Conservation (phyloP, 2,888 invertebrate species). For the Helicoverpa assulta region DNA sequence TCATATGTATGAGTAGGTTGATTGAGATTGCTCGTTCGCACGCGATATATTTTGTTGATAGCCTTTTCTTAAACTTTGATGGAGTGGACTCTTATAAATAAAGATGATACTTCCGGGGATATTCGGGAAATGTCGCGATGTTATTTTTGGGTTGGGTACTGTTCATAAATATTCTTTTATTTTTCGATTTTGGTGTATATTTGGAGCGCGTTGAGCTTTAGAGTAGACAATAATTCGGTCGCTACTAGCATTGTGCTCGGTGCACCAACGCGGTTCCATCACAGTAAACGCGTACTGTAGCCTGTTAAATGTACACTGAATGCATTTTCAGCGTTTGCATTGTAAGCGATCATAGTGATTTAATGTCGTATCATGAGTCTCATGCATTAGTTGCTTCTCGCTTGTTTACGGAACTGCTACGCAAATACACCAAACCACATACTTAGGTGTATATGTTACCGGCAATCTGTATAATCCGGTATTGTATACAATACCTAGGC, state of each 20-base stretch:
- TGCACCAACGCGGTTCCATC: slow-evolving; percentile 13
- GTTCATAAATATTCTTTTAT: slow-evolving; percentile 18
- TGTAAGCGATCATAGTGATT: slow-evolving; percentile 45
- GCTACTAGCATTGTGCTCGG: slow-evolving; percentile 4
- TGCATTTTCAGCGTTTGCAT: slow-evolving; percentile 36
- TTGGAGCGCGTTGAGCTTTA: slow-evolving; percentile 12
- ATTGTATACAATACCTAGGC: too few relatives aligned
- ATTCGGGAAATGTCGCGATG: slow-evolving; percentile 12
- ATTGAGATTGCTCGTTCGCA: slow-evolving; percentile 26
- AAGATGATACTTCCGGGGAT: slow-evolving; percentile 29
- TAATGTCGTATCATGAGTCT: slow-evolving; percentile 39
- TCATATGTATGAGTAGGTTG: slow-evolving; percentile 23
- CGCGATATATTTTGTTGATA: slow-evolving; percentile 37
- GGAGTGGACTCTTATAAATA: slow-evolving; percentile 35
- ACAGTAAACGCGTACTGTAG: slow-evolving; percentile 23
- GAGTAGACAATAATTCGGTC: slow-evolving; percentile 13
- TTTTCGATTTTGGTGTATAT: slow-evolving; percentile 14
- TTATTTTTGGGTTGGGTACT: slow-evolving; percentile 18
- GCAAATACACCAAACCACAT: slow-evolving; percentile 5
- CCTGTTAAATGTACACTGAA: slow-evolving; percentile 42
- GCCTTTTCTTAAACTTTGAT: slow-evolving; percentile 21
- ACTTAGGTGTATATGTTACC: too few relatives aligned
- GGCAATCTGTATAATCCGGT: too few relatives aligned
- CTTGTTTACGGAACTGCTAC: slow-evolving; percentile 8
- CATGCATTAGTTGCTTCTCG: slow-evolving; percentile 18